Percentiles rank a stretch among this genome's conserved stretches.
Conservation (phyloP, 2,888 invertebrate genomes). For the Notodonta ziczac region DNA sequence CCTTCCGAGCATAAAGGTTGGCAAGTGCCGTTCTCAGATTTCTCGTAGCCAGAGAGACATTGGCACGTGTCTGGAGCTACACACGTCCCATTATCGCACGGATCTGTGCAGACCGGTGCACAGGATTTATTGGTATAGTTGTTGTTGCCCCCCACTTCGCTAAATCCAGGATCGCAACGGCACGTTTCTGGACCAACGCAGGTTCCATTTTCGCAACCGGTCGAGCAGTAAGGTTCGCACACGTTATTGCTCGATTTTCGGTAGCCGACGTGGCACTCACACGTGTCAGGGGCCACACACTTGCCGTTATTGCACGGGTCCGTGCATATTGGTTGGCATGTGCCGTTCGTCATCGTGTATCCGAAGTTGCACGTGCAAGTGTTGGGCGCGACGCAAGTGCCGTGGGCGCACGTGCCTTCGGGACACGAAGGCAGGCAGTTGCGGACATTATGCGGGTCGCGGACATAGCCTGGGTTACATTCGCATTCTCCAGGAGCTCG, state of each 20-base stretch:
- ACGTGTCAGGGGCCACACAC: slow-evolving; percentile 76
- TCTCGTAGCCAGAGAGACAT: slow-evolving; percentile 55
- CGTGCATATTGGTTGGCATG: slow-evolving; percentile 51
- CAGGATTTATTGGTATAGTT: slow-evolving; percentile 37
- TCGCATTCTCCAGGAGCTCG: slow-evolving; percentile 31
- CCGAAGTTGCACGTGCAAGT: slow-evolving; percentile 48
- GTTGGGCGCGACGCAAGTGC: slow-evolving; percentile 46
- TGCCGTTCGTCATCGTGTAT: slow-evolving; percentile 31
- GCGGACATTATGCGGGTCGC: neutral
- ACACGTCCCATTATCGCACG: slow-evolving; percentile 74
- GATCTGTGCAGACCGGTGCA: slow-evolving; percentile 62
- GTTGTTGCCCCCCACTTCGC: neutral
- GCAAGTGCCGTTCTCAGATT: slow-evolving; percentile 34
- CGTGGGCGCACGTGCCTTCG: slow-evolving; percentile 10
- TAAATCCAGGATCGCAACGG: slow-evolving; percentile 26
- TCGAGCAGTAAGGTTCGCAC: slow-evolving; percentile 47
- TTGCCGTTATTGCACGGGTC: slow-evolving; percentile 73
- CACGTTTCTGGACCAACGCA: slow-evolving; percentile 46
- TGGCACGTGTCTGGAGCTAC: slow-evolving; percentile 69
- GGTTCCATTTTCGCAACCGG: slow-evolving; percentile 41
- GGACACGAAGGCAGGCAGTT: slow-evolving; percentile 26
- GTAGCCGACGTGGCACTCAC: slow-evolving; percentile 61
- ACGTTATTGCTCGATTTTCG: slow-evolving; percentile 31
- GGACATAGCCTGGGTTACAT: slow-evolving; percentile 26
- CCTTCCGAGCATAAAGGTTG: neutral